Percentiles rank a stretch among this genome's conserved stretches.
Evolutionary conservation across 1,140 invertebrate genomes (phyloP).

Genomic region (Drosophila trapezifrons): DNA sequence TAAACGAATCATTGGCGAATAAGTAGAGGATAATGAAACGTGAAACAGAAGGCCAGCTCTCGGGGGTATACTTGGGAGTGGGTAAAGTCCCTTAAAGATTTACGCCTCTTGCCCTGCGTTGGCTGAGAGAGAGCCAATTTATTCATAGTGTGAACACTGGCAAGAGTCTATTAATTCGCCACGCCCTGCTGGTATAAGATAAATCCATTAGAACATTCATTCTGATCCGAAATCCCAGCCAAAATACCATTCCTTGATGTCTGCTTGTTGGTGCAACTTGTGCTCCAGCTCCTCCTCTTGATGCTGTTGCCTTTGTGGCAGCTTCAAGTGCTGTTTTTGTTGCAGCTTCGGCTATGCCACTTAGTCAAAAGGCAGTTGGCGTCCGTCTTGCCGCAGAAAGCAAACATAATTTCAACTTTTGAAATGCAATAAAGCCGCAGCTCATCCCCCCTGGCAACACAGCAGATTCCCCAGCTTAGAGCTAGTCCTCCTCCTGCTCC

Average conservation of each 20-base stretch:
- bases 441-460: constrained; percentile 30
- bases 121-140: constrained; percentile 25
- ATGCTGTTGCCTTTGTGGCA: constrained; percentile 41
- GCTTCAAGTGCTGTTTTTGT: constrained; percentile 34
- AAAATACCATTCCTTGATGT: constrained; percentile 23
- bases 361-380: constrained; percentile 58
- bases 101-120: neutral
- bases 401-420: constrained; percentile 76
- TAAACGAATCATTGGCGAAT: constrained; percentile 51
- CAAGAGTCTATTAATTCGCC: constrained; percentile 47
- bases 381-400: constrained; percentile 60
- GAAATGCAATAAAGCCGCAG: constrained; percentile 63
- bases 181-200: constrained; percentile 31
- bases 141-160: constrained; percentile 24
- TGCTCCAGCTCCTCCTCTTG: constrained; percentile 13
- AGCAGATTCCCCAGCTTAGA: constrained; percentile 10
- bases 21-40: constrained; percentile 46
- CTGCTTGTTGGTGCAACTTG: constrained; percentile 17
- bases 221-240: neutral
- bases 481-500: neutral
- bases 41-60: constrained; percentile 26
- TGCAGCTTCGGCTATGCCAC: constrained; percentile 54
- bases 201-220: constrained; percentile 33
- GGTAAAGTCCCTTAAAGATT: constrained; percentile 5
- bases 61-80: constrained; percentile 5